Conservation (phyloP, 2,888 invertebrate species). For the Plebejus argus region DNA sequence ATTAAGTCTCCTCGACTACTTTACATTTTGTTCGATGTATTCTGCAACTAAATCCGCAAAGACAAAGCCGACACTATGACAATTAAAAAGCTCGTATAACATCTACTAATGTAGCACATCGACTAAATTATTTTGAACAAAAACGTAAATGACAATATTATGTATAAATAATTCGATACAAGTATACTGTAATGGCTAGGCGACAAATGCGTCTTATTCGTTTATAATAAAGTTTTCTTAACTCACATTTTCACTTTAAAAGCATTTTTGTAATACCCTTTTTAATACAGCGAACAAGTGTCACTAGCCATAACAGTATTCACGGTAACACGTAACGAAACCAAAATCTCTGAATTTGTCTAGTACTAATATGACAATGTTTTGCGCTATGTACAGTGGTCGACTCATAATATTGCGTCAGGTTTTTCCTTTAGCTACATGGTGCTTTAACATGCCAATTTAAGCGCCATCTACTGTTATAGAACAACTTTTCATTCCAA, state of each 20-base stretch:
- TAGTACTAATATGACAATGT: constrained; percentile 18
- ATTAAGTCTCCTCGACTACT: neutral
- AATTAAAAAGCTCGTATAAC: constrained; percentile 18
- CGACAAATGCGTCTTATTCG: neutral
- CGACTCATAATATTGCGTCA: constrained; percentile 32
- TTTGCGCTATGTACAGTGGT: constrained; percentile 38
- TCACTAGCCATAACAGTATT: neutral
- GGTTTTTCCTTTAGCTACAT: neutral
- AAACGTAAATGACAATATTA: constrained; percentile 8
- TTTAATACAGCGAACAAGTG: neutral
- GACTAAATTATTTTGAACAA: neutral
- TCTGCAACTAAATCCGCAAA: neutral
- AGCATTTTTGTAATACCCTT: neutral
- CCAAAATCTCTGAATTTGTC: neutral
- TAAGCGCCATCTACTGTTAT: neutral
- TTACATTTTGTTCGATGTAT: neutral
- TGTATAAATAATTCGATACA: neutral
- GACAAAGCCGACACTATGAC: constrained; percentile 10
- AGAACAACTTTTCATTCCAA: neutral
- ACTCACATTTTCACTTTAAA: neutral
- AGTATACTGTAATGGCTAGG: neutral
- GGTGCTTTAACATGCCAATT: neutral
- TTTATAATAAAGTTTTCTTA: no score
- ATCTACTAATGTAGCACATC: constrained; percentile 20
- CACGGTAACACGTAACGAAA: neutral